Conservation (phyloP, 2,888 invertebrate genomes). For the Apodemia hepburni region DNA sequence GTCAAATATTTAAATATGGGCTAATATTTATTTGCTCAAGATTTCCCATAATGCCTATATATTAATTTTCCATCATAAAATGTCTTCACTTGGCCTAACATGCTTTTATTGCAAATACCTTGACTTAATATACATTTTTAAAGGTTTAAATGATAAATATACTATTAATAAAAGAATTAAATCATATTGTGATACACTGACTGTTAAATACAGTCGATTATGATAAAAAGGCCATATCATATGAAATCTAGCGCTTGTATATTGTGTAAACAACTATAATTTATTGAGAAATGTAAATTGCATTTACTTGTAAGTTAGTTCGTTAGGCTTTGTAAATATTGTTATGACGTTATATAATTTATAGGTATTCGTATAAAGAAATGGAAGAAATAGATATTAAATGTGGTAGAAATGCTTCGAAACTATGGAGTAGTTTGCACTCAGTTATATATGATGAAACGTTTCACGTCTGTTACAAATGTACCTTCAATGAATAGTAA, state of each 20-base stretch:
- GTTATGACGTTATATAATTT: conserved; percentile 80
- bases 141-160: conserved; percentile 16
- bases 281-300: conserved; percentile 76
- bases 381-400: conserved; percentile 57
- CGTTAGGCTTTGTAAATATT: conserved; percentile 79
- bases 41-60: conserved; percentile 20
- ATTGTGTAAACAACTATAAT: conserved; percentile 76
- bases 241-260: conserved; percentile 74
- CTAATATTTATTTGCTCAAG: conserved; percentile 57
- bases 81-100: conserved; percentile 21
- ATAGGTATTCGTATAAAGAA: conserved; percentile 70
- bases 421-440: conserved; percentile 66
- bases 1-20: conserved; percentile 68
- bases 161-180: conserved; percentile 18
- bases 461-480: conserved; percentile 52
- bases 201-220: conserved; percentile 64
- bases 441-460: conserved; percentile 44
- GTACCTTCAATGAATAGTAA: conserved; percentile 56
- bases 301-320: conserved; percentile 76
- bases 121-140: conserved; percentile 16
- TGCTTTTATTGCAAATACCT: conserved; percentile 16
- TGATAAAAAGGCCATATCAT: conserved; percentile 74
- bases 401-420: conserved; percentile 68
- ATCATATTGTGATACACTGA: conserved; percentile 50
- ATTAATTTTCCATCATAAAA: conserved; percentile 17